These are phyloP conservation scores for Tapera naevia DNA, from an alignment of 2,797 vertebrate species.

Conservation along the genomic window DNA sequence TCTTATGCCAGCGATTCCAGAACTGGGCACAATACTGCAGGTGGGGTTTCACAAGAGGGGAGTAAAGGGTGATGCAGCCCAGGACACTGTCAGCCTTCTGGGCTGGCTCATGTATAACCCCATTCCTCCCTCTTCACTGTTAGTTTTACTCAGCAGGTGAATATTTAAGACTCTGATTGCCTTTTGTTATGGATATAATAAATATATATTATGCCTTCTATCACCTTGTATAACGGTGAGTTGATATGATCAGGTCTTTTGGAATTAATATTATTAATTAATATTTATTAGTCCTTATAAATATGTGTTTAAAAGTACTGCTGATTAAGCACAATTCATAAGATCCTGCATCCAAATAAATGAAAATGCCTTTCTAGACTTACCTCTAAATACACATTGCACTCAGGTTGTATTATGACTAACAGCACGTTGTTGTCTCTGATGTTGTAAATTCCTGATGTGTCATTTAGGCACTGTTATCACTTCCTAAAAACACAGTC, in stretches of 20 bases:
- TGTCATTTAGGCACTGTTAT: constrained; percentile 41
- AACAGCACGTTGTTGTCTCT: constrained; percentile 7
- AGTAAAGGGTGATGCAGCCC: too few relatives aligned
- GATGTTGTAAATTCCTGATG: neutral
- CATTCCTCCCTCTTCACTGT: neutral
- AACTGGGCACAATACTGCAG: too few relatives aligned
- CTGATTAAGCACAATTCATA: neutral
- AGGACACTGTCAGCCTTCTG: too few relatives aligned
- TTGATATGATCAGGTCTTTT: neutral
- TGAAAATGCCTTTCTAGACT: neutral
- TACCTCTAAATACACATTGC: neutral
- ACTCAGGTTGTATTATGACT: neutral
- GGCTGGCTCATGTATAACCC: too few relatives aligned
- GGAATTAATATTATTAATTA: neutral
- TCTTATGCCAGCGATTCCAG: too few relatives aligned
- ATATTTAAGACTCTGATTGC: neutral
- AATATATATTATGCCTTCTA: too few relatives aligned
- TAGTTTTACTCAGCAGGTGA: neutral
- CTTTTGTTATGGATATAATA: too few relatives aligned
- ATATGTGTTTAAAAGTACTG: neutral
- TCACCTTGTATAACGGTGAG: neutral
- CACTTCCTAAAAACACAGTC: neutral
- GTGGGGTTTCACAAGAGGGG: too few relatives aligned
- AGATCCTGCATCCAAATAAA: neutral
- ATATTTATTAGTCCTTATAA: neutral